phyloP scores from a whole-genome alignment of 2,113 vertebrate species.

The Leucosticte australis region DNA sequence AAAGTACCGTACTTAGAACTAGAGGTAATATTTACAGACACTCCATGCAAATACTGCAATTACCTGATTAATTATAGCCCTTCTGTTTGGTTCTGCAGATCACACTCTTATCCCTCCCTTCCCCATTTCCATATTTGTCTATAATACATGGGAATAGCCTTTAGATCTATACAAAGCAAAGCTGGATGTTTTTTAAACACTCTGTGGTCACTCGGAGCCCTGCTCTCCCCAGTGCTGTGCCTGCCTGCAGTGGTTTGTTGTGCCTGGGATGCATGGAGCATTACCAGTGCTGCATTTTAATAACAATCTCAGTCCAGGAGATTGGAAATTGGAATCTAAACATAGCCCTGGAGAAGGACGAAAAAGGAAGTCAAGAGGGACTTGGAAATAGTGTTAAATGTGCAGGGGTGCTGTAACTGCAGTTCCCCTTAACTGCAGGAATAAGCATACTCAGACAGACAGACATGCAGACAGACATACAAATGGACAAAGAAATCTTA shows the following conservation, averaged over 20 bases:
- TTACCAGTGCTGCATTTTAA: not conserved
- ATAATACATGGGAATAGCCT: not conserved
- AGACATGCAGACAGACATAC: not conserved
- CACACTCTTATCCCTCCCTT: not conserved
- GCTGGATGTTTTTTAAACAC: not conserved
- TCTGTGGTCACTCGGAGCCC: not conserved
- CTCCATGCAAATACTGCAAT: slow-evolving; percentile 59
- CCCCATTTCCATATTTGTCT: not conserved
- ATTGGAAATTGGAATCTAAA: slow-evolving; percentile 26
- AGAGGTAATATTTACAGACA: slow-evolving; percentile 26
- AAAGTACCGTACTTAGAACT: slow-evolving; percentile 1
- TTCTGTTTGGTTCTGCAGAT: slow-evolving; percentile 24
- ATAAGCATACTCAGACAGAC: not conserved
- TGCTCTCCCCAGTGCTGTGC: not conserved
- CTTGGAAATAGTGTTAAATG: not conserved
- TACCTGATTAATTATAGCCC: slow-evolving; percentile 61
- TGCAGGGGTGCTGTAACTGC: not conserved
- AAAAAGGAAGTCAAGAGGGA: not conserved
- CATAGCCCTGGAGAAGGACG: not conserved
- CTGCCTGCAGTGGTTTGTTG: not conserved
- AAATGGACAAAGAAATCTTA: not conserved
- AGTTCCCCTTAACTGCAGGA: not conserved
- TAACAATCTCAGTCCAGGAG: not conserved
- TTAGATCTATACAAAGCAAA: not conserved
- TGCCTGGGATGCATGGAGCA: slow-evolving; percentile 9